Percentiles rank a stretch among this genome's conserved stretches.
Conservation (phyloP, 2,113 vertebrate species). For the Eonycteris spelaea region DNA sequence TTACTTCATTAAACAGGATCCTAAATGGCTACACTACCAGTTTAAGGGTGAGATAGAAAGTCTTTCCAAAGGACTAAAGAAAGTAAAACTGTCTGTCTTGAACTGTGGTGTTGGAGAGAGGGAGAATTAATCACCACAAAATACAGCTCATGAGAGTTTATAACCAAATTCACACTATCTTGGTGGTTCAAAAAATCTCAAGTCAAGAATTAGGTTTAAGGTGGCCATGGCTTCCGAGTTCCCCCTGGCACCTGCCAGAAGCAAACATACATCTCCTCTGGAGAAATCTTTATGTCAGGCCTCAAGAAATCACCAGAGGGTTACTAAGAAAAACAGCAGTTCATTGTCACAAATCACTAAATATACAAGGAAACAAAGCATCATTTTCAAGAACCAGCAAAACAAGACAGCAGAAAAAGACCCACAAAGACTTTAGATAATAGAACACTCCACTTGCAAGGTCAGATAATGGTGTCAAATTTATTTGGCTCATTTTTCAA, state of each 20-base stretch:
- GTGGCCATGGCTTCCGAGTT: neutral
- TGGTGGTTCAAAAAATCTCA: neutral
- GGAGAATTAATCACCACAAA: neutral
- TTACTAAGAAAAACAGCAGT: neutral
- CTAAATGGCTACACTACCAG: neutral
- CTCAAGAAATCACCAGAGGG: neutral
- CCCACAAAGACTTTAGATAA: neutral
- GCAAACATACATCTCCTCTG: neutral
- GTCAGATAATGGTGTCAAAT: neutral
- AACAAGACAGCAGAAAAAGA: neutral
- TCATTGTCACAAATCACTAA: no score
- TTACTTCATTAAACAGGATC: neutral
- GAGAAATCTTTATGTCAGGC: neutral
- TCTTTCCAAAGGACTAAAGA: neutral
- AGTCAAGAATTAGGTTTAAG: neutral
- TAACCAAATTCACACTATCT: neutral
- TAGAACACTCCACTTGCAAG: neutral
- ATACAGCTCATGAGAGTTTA: neutral
- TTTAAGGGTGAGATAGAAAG: neutral
- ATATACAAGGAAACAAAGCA: neutral
- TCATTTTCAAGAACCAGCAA: neutral
- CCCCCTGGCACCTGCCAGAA: neutral
- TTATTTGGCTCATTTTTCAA: neutral
- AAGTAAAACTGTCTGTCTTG: neutral
- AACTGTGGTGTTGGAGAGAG: neutral